Base-by-base conservation (phyloP, 1,140 invertebrate species). In the Catajapyx aquilonaris region DNA sequence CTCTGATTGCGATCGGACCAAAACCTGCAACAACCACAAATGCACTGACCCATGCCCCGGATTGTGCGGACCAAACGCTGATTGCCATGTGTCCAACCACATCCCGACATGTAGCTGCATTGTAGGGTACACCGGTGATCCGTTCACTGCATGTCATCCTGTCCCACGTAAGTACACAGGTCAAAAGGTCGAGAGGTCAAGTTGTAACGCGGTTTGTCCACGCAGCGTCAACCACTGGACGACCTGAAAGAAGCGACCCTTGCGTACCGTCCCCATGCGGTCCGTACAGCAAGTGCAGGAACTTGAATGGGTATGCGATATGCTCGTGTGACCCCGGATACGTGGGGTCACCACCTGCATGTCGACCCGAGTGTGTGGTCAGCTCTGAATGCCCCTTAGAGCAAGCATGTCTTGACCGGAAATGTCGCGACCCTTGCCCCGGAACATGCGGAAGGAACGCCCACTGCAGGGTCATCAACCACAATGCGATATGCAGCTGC, bases 241-340 rank as follows among this genome's bases (percentile, higher is more conserved):
- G 46, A 46, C 31, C 39, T 30, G 32, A 31, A 15, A 45, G 48
- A 22, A 49, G 41, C 32, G 50, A 77, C 52, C 76, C 79, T 0
- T 87, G 81, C 45, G 66, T 73, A 31, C 77, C 77, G 1, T 73
- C 75, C 39, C 79, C 79, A 1, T 85, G 80, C 52, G 81, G 81
- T 36, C 67, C 76, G 0, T 77, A 84, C 48, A 81, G 76, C 49
- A 64, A 78, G 11, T 86, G 81, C 48, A 64, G 72, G 19, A 64
- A 75, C 10, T 59, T 63, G 2, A 71, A 70, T 41, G 69, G 73
- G 17, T 65, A 70, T 35, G 76, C 79, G 1, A 69, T 77, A 1
- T 90, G 85, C 49, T 76, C 76, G 0, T 81, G 76, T 47, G 64
- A 72, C 28, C 54, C 62, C 25, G 64, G 61, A 28, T 75, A 72